Percentiles rank a stretch among this genome's conserved stretches.
These are phyloP conservation scores for Melanotaenia trifasciata DNA, from an alignment of 2,797 vertebrate genomes.

Conservation along the genomic window DNA sequence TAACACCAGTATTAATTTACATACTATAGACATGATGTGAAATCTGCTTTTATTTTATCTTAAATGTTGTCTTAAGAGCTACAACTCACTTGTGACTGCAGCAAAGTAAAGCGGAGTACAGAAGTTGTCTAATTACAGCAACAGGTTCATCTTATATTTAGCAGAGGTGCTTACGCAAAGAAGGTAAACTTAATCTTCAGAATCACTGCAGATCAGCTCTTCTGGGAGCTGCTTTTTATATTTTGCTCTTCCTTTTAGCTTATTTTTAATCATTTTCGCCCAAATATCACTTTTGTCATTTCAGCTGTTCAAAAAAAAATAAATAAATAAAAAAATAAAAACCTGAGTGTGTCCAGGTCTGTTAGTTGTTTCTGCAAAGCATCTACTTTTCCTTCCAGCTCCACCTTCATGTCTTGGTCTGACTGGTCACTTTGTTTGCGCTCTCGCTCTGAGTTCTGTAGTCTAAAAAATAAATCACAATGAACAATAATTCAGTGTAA, in stretches of 20 bases:
- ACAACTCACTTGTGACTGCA: no score
- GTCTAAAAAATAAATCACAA: conserved; percentile 68
- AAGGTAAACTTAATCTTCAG: background rate
- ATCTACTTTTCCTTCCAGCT: conserved; percentile 85
- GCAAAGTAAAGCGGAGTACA: no score
- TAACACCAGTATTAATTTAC: background rate
- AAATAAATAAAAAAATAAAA: background rate
- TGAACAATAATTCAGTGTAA: background rate
- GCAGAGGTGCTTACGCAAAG: background rate
- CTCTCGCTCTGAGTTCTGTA: conserved; percentile 86
- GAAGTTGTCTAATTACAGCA: background rate
- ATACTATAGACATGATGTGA: background rate
- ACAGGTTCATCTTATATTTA: background rate
- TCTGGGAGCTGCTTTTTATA: background rate
- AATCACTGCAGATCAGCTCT: background rate
- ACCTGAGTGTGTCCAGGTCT: conserved; percentile 91
- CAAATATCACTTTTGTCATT: background rate
- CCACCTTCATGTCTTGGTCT: conserved; percentile 85
- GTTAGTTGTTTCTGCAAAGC: conserved; percentile 86
- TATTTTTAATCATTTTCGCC: background rate
- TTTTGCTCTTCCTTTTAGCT: background rate
- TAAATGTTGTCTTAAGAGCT: background rate
- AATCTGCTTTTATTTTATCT: background rate
- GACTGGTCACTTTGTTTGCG: conserved; percentile 84
- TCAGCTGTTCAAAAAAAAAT: no score